Conservation (phyloP, 2,113 vertebrate species). For the Chitala chitala region DNA sequence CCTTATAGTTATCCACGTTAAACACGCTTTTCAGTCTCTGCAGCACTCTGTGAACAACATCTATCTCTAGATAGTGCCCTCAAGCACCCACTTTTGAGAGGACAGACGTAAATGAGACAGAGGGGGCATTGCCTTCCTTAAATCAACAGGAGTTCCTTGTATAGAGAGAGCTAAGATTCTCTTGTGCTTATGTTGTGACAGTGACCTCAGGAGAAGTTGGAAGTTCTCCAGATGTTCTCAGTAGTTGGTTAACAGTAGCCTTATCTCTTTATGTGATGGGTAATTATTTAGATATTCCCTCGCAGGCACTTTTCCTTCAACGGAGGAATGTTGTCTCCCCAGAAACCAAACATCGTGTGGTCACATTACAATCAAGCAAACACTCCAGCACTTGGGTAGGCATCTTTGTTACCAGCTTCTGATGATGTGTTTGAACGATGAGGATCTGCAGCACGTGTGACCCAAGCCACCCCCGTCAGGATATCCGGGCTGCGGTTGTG, state of each 20-base stretch:
- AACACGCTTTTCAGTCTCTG: too few species aligned
- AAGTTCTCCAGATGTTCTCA: slow-evolving; percentile 15
- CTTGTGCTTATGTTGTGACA: slow-evolving; percentile 10
- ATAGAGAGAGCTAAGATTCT: not conserved
- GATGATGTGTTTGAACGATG: slow-evolving; percentile 2
- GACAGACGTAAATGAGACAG: not conserved
- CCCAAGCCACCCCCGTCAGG: not conserved
- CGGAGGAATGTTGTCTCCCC: not conserved
- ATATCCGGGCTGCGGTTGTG: not conserved
- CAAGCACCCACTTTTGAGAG: not conserved
- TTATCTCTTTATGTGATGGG: not conserved
- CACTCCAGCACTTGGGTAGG: not conserved
- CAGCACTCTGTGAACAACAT: not conserved
- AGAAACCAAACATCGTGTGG: not conserved
- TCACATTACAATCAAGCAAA: not conserved
- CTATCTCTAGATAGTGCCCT: not conserved
- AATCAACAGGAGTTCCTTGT: slow-evolving; percentile 14
- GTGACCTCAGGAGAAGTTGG: not conserved
- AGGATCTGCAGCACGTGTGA: too few species aligned
- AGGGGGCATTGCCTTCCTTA: not conserved
- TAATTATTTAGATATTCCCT: slow-evolving; percentile 14
- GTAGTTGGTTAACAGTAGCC: slow-evolving; percentile 10
- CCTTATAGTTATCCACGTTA: too few species aligned
- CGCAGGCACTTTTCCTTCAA: not conserved
- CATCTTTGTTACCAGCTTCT: not conserved